Conservation (phyloP, 2,888 invertebrate species). For the Encarsia formosa region DNA sequence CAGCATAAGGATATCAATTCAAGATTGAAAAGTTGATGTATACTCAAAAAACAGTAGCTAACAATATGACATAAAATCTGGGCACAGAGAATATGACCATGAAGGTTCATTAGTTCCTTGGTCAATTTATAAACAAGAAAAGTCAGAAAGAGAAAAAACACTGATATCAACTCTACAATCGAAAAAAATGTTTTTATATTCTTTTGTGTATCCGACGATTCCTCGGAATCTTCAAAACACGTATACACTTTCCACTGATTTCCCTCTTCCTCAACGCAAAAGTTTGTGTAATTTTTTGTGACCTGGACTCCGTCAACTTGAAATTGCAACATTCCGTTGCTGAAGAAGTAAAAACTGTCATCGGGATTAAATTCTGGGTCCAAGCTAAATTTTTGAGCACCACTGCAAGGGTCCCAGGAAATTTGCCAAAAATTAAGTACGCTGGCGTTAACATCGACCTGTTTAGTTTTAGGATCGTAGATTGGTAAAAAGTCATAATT, state of each 20-base stretch:
- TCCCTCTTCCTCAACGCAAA: conserved; percentile 31
- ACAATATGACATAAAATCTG: conserved; percentile 39
- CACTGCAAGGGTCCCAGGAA: conserved; percentile 30
- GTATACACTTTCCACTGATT: conserved; percentile 24
- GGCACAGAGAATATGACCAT: conserved; percentile 42
- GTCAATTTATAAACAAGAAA: conserved; percentile 42
- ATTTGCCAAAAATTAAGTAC: conserved; percentile 25
- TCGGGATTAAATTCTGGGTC: conserved; percentile 20
- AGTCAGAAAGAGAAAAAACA: conserved; percentile 42
- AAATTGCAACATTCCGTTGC: conserved; percentile 37
- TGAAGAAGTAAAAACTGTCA: conserved; percentile 29
- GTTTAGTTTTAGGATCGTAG: conserved; percentile 20
- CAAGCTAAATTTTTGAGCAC: conserved; percentile 23
- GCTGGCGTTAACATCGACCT: neutral
- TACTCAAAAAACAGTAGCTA: conserved; percentile 37
- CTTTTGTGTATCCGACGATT: too few species aligned
- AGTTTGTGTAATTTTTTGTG: conserved; percentile 20
- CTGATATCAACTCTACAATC: conserved; percentile 42
- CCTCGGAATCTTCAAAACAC: conserved; percentile 30
- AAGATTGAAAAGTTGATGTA: conserved; percentile 30
- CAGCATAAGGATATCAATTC: conserved; percentile 27
- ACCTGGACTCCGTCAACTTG: too few species aligned
- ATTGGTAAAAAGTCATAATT: conserved; percentile 7
- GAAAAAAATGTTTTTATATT: neutral
- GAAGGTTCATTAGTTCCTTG: conserved; percentile 45